A percentile compares a stretch with the other conserved stretches of the same genome.
phyloP scores from a whole-genome alignment of 2,113 vertebrate species.

The Gnathonemus longibarbis region DNA sequence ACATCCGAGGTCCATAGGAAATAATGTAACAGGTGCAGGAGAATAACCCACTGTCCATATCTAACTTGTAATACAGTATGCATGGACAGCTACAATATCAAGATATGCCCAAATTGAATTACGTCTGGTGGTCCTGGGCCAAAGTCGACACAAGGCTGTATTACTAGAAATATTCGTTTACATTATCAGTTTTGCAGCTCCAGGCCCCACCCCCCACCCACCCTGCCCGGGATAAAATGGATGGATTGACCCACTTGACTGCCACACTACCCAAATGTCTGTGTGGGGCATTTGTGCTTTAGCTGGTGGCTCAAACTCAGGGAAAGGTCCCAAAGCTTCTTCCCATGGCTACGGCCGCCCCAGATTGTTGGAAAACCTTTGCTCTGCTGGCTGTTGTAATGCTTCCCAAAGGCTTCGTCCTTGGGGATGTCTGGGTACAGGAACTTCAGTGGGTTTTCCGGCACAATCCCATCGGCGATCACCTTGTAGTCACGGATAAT shows the following conservation, averaged over 20 bases:
- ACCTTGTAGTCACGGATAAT: slow-evolving; percentile 95
- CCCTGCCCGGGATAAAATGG: background rate
- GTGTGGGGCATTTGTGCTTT: background rate
- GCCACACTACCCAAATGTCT: background rate
- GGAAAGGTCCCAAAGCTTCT: background rate
- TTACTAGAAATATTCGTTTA: background rate
- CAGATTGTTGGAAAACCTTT: slow-evolving; percentile 61
- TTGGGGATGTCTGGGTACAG: slow-evolving; percentile 93
- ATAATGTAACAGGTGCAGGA: background rate
- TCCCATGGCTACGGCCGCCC: background rate
- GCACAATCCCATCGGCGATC: slow-evolving; percentile 80
- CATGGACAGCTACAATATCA: background rate
- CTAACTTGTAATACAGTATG: background rate
- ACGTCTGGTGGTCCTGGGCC: background rate
- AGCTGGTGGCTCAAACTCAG: background rate
- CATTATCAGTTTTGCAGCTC: background rate
- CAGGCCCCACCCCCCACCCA: background rate
- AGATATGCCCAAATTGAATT: background rate
- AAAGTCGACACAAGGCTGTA: background rate
- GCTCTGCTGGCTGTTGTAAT: slow-evolving; percentile 86
- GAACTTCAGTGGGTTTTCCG: slow-evolving; percentile 89
- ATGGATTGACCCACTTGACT: background rate
- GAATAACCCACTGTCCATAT: background rate
- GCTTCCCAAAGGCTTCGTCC: slow-evolving; percentile 87
- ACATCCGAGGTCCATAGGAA: background rate